Conservation (phyloP, 2,113 vertebrate species). For the Fulmarus glacialis region DNA sequence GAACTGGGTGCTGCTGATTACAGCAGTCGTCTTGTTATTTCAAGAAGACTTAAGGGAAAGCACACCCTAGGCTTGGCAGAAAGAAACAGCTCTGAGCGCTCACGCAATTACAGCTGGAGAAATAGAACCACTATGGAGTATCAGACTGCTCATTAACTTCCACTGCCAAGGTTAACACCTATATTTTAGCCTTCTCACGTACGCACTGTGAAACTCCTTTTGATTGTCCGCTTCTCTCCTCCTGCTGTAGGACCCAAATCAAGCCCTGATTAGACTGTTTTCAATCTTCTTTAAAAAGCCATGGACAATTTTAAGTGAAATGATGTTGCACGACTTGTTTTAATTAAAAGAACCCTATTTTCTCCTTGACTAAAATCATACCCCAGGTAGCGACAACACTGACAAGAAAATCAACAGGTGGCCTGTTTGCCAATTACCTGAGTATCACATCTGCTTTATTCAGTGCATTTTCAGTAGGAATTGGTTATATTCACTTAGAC, state of each 20-base stretch:
- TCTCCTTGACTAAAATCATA: constrained; percentile 32
- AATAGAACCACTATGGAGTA: background rate
- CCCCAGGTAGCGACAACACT: constrained; percentile 9
- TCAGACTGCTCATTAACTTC: background rate
- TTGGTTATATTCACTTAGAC: background rate
- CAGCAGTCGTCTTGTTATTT: background rate
- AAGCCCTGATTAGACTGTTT: background rate
- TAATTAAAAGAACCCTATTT: constrained; percentile 59
- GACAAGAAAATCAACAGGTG: constrained; percentile 33
- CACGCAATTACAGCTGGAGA: background rate
- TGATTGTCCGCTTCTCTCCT: background rate
- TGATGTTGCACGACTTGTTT: background rate
- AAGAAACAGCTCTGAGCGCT: background rate
- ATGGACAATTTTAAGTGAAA: constrained; percentile 33
- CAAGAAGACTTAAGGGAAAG: background rate
- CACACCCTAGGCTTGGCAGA: background rate
- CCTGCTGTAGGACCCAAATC: background rate
- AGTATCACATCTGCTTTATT: background rate
- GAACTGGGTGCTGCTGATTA: background rate
- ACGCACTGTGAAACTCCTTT: background rate
- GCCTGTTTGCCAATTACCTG: constrained; percentile 21
- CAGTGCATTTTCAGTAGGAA: constrained; percentile 14
- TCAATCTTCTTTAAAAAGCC: constrained; percentile 46
- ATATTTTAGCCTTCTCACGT: background rate
- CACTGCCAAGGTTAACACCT: background rate